Percentiles rank a stretch among this genome's conserved stretches.
Evolutionary conservation across 2,888 invertebrate genomes (phyloP).

Genomic region (Achlya flavicornis): DNA sequence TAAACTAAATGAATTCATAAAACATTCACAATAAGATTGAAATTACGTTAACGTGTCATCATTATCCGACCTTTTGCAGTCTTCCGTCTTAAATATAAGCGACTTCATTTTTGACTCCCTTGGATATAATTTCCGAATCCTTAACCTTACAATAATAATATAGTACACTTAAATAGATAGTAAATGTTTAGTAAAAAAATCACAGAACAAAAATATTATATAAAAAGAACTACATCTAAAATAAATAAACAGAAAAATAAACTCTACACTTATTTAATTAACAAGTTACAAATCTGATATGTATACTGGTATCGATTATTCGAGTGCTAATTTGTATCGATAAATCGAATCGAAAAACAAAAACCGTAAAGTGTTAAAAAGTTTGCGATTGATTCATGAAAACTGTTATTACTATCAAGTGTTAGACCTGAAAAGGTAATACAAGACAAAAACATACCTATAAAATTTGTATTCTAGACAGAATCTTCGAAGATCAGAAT

Average conservation of each 20-base stretch:
- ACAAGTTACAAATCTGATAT: conserved; percentile 56
- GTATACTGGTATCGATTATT: conserved; percentile 52
- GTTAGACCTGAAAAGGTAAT: too few species aligned
- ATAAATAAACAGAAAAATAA: conserved; percentile 59
- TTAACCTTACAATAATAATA: background rate
- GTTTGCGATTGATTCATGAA: too few species aligned
- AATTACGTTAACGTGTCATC: background rate
- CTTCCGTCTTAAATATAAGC: background rate
- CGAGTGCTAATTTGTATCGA: conserved; percentile 36
- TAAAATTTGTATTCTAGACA: background rate
- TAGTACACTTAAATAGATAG: conserved; percentile 7
- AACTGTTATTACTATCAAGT: conserved; percentile 31
- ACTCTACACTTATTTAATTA: conserved; percentile 43
- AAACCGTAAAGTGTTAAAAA: conserved; percentile 29
- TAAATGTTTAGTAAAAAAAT: conserved; percentile 48
- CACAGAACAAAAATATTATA: conserved; percentile 53
- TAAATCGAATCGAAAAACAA: conserved; percentile 31
- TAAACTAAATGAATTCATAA: too few species aligned
- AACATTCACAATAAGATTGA: background rate
- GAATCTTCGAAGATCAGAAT: background rate
- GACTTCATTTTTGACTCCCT: background rate
- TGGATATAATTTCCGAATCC: background rate
- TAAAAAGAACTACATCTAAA: conserved; percentile 46
- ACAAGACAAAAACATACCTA: too few species aligned
- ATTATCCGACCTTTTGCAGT: background rate